Evolutionary conservation across 2,113 vertebrate species (phyloP).

Genomic region (Urocynchramus pylzowi): DNA sequence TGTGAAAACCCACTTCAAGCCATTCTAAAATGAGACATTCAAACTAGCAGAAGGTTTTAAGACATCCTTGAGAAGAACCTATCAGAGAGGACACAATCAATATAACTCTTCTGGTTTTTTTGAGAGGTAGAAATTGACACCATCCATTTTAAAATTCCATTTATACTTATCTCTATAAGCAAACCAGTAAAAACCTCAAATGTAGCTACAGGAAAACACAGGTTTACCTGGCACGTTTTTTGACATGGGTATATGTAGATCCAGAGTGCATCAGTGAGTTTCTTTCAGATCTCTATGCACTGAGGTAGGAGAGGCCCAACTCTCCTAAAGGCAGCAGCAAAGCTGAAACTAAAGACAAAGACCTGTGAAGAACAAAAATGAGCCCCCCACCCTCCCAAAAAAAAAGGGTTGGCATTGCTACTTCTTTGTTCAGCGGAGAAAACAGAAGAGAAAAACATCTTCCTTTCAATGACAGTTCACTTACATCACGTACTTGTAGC

Average conservation of each 20-base stretch:
- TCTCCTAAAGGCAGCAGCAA: background rate
- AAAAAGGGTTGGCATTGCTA: background rate
- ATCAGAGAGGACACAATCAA: background rate
- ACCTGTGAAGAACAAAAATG: background rate
- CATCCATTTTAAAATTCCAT: background rate
- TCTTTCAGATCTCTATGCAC: background rate
- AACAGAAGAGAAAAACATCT: background rate
- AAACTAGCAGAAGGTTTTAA: background rate
- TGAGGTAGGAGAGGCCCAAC: background rate
- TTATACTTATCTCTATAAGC: background rate
- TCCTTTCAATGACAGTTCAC: background rate
- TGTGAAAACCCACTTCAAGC: background rate
- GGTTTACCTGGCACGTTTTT: background rate
- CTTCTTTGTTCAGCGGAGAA: background rate
- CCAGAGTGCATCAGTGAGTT: background rate
- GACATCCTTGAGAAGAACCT: background rate
- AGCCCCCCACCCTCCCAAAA: rapidly evolving
- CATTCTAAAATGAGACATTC: background rate
- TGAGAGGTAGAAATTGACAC: background rate
- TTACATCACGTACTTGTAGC: background rate
- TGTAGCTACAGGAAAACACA: background rate
- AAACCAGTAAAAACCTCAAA: background rate
- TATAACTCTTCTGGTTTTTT: background rate
- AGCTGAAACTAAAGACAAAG: background rate
- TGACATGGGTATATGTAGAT: background rate